These are phyloP conservation scores for Hipparchia semele DNA, from an alignment of 2,888 invertebrate genomes.

Conservation along the genomic window DNA sequence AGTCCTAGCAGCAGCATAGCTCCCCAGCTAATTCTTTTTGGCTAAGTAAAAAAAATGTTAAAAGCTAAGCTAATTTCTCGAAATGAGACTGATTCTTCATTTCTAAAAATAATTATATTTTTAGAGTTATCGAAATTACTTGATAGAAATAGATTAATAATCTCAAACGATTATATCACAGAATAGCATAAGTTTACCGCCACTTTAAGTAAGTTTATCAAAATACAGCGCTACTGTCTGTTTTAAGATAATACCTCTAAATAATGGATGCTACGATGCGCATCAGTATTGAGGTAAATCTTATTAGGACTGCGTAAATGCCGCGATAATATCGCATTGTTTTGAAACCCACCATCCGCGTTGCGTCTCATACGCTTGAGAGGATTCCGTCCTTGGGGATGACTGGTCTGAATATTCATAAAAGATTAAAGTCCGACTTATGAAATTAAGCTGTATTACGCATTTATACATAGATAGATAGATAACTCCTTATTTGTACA, in stretches of 20 bases:
- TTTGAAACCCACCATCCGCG: constrained; percentile 78
- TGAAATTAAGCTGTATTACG: constrained; percentile 18
- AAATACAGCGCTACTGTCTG: constrained; percentile 58
- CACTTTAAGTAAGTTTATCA: constrained; percentile 37
- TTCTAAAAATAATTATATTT: too few species aligned
- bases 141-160: too few species aligned
- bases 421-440: constrained; percentile 77
- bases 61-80: too few species aligned
- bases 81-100: too few species aligned
- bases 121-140: too few species aligned
- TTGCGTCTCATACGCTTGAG: constrained; percentile 78
- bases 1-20: too few species aligned
- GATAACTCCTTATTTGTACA: too few species aligned
- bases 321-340: constrained; percentile 82
- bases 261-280: constrained; percentile 80
- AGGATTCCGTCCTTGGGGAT: constrained; percentile 77
- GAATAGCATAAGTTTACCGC: constrained; percentile 26
- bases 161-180: not conserved
- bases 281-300: constrained; percentile 82
- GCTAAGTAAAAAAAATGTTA: too few species aligned
- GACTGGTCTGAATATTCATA: constrained; percentile 77
- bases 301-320: constrained; percentile 81
- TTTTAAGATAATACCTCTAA: constrained; percentile 75
- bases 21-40: too few species aligned
- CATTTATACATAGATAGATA: not conserved